phyloP scores from a whole-genome alignment of 2,113 vertebrate species.

The Herpetotheres cachinnans region DNA sequence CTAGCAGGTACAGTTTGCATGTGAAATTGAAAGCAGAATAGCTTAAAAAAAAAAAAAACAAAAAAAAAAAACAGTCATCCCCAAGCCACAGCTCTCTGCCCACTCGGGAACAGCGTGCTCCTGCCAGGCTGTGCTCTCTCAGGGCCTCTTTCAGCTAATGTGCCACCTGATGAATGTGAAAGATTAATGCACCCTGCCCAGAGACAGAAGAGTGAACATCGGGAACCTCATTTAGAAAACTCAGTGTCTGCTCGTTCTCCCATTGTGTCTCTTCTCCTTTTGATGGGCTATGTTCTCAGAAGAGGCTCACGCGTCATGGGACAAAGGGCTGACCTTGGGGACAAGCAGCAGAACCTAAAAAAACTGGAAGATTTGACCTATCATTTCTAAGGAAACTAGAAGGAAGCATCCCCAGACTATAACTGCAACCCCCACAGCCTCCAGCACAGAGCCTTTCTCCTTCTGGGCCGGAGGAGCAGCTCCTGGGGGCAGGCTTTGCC shows the following conservation, averaged over 20 bases:
- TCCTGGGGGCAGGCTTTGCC: not conserved
- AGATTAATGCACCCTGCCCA: not conserved
- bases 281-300: not conserved
- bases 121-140: not conserved
- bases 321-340: not conserved
- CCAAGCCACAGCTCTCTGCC: not conserved
- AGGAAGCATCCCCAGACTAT: not conserved
- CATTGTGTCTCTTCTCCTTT: not conserved
- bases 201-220: not conserved
- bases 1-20: not conserved
- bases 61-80: not conserved
- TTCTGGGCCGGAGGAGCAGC: not conserved
- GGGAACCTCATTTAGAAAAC: not conserved
- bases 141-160: not conserved
- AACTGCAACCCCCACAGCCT: not conserved
- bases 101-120: not conserved
- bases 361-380: not conserved
- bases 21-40: not conserved
- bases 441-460: not conserved
- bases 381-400: not conserved
- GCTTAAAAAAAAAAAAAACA: not conserved
- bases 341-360: not conserved
- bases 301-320: rapidly evolving
- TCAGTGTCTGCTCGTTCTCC: not conserved
- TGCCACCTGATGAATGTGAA: not conserved